A percentile compares a stretch with the other conserved stretches of the same genome.
These are phyloP conservation scores for Tolmerus cingulatus DNA, from an alignment of 2,888 invertebrate species.

Conservation along the genomic window DNA sequence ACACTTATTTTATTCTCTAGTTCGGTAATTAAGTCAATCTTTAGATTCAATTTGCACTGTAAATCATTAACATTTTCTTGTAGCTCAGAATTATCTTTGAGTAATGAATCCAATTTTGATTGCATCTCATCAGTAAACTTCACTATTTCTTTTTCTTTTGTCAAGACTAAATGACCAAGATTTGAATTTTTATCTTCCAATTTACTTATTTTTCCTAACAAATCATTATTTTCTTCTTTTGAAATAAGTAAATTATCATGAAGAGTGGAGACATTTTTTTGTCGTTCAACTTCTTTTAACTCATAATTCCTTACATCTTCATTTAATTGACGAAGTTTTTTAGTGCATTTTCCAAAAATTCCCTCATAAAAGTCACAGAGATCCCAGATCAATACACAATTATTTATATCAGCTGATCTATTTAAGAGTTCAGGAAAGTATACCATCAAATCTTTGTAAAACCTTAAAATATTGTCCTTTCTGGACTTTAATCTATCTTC, in stretches of 20 bases:
- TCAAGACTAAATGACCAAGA: not conserved
- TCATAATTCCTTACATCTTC: not conserved
- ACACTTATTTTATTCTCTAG: not conserved
- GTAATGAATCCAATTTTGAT: not conserved
- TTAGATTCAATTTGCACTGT: not conserved
- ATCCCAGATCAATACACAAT: not conserved
- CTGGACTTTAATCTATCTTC: not conserved
- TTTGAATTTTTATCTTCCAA: not conserved
- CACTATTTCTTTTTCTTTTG: not conserved
- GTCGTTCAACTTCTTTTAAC: not conserved
- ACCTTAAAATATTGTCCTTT: not conserved
- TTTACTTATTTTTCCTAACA: not conserved
- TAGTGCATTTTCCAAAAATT: not conserved
- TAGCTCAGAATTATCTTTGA: not conserved
- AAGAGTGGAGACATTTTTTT: not conserved
- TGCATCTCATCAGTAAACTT: not conserved
- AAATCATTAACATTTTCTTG: not conserved
- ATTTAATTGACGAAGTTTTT: not conserved
- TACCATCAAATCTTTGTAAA: not conserved
- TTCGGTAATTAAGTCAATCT: not conserved
- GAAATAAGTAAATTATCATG: not conserved
- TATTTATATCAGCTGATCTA: not conserved
- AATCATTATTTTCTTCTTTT: not conserved
- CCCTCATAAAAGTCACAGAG: not conserved
- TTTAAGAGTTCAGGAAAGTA: not conserved